Percentiles rank a stretch among this genome's conserved stretches.
phyloP scores from a whole-genome alignment of 2,113 vertebrate genomes.

The Mystacornis crossleyi region DNA sequence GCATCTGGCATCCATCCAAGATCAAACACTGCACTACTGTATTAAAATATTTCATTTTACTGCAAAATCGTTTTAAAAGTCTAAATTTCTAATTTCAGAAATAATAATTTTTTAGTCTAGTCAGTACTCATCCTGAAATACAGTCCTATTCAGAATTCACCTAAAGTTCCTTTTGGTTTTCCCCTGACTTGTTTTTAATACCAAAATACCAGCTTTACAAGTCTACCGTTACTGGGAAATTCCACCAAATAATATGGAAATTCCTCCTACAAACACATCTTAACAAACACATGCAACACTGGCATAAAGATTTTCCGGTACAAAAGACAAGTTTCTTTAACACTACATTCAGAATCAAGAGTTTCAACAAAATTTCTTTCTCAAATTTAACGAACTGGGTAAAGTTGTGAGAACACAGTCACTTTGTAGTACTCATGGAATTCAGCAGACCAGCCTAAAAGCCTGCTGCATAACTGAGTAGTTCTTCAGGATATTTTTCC shows the following conservation, averaged over 20 bases:
- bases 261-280: not conserved
- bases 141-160: not conserved
- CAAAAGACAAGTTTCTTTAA: not conserved
- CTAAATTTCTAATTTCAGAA: not conserved
- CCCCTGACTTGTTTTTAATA: not conserved
- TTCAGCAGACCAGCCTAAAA: not conserved
- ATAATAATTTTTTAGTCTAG: not conserved
- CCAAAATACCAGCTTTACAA: not conserved
- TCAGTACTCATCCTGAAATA: constrained; percentile 6
- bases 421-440: not conserved
- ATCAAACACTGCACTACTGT: not conserved
- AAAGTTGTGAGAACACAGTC: not conserved
- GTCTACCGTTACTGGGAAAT: not conserved
- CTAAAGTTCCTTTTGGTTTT: not conserved
- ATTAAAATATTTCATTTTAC: not conserved
- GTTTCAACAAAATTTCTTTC: not conserved
- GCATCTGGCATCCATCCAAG: not conserved
- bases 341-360: not conserved
- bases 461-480: not conserved
- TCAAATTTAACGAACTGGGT: not conserved
- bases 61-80: not conserved
- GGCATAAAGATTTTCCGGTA: not conserved
- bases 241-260: constrained; percentile 30
- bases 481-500: not conserved
- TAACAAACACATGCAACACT: not conserved